These are phyloP conservation scores for Oxycera nigricornis DNA, from an alignment of 2,888 invertebrate genomes.

Conservation along the genomic window DNA sequence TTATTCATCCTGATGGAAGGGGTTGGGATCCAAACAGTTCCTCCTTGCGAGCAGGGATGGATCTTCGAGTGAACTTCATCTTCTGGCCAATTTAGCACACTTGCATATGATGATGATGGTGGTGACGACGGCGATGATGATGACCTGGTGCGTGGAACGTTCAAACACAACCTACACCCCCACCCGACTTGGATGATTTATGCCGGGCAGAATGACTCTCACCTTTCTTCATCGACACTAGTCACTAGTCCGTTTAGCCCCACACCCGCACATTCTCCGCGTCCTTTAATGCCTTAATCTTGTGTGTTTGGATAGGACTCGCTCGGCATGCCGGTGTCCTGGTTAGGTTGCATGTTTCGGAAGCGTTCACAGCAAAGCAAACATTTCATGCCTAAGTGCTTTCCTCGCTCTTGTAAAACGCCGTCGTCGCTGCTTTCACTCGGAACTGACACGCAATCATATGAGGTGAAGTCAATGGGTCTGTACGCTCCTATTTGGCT, in stretches of 20 bases:
- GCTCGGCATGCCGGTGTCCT: not conserved
- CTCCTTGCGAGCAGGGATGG: not conserved
- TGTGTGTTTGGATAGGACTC: conserved; percentile 24
- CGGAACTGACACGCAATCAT: conserved; percentile 37
- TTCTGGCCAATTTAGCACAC: not conserved
- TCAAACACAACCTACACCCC: not conserved
- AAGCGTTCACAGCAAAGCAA: conserved; percentile 43
- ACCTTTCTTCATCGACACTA: not conserved
- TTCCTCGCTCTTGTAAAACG: conserved; percentile 38
- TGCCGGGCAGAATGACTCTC: not conserved
- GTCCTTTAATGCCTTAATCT: conserved; percentile 11
- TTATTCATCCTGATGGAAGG: not conserved
- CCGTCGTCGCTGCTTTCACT: conserved; percentile 20
- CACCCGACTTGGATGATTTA: not conserved
- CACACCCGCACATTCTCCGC: not conserved
- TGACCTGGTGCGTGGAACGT: not conserved
- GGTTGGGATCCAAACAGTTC: not conserved
- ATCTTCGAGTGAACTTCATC: not conserved
- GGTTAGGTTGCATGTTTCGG: conserved; percentile 42
- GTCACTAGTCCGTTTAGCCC: not conserved
- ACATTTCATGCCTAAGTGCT: conserved; percentile 44
- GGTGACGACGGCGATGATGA: not conserved
- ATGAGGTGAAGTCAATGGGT: conserved; percentile 36
- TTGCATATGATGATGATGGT: not conserved
- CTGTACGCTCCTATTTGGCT: too few species aligned